A percentile compares a stretch with the other conserved stretches of the same genome.
phyloP scores from a whole-genome alignment of 2,113 vertebrate species.

The Colius striatus region DNA sequence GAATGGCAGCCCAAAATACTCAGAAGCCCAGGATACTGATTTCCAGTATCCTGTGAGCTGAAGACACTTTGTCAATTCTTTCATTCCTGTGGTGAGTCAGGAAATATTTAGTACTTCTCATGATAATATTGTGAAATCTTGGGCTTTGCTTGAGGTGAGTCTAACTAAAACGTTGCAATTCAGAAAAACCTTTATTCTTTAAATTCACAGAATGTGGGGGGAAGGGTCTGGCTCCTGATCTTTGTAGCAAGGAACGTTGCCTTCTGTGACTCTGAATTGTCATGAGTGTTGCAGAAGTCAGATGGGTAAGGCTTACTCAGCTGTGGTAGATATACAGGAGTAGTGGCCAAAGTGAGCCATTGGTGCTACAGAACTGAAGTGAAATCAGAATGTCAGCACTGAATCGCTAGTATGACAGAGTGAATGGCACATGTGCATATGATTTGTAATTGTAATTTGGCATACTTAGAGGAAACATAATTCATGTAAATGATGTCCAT shows the following conservation, averaged over 20 bases:
- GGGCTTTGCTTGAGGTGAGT: background rate
- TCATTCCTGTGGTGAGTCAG: background rate
- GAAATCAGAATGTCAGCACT: background rate
- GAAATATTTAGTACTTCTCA: background rate
- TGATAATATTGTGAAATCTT: background rate
- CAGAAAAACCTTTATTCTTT: background rate
- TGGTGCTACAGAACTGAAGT: background rate
- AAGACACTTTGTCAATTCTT: background rate
- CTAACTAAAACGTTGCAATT: background rate
- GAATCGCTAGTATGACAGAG: background rate
- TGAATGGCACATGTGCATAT: background rate
- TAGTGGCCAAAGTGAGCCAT: background rate
- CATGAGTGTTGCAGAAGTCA: fast-evolving
- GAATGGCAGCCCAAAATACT: background rate
- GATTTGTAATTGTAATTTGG: background rate
- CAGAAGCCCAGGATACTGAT: background rate
- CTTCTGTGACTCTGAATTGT: background rate
- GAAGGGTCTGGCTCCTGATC: background rate
- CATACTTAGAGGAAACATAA: background rate
- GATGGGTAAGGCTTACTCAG: background rate
- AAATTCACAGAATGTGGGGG: background rate
- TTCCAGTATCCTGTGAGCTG: background rate
- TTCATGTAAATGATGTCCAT: background rate
- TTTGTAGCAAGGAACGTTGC: background rate
- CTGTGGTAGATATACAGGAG: background rate